A percentile compares a stretch with the other conserved stretches of the same genome.
phyloP scores from a whole-genome alignment of 2,113 vertebrate genomes.

The Colius striatus region DNA sequence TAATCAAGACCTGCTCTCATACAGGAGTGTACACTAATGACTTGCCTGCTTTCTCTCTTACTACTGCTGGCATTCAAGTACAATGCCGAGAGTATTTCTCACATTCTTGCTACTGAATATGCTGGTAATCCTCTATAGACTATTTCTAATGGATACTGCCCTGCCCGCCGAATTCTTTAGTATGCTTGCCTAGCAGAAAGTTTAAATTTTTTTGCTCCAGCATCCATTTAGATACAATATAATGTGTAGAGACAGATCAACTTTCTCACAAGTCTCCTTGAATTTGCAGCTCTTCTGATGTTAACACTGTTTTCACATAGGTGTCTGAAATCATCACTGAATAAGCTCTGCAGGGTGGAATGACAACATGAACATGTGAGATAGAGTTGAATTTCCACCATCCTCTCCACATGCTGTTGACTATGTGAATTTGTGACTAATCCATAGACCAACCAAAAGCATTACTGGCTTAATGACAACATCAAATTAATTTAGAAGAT shows the following conservation, averaged over 20 bases:
- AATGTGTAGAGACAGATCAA: slow-evolving; percentile 83
- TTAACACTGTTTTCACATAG: slow-evolving; percentile 82
- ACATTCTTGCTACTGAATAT: slow-evolving; percentile 58
- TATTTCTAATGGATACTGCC: slow-evolving; percentile 44
- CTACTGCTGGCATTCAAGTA: slow-evolving; percentile 49
- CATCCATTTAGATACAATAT: slow-evolving; percentile 81
- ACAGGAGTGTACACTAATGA: slow-evolving; percentile 64
- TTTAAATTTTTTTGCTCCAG: background rate
- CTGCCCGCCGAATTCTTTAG: slow-evolving; percentile 45
- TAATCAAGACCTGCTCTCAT: slow-evolving; percentile 58
- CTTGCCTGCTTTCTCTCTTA: slow-evolving; percentile 42
- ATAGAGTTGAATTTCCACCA: background rate
- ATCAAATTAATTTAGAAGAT: background rate
- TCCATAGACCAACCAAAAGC: background rate
- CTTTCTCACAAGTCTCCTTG: slow-evolving; percentile 78
- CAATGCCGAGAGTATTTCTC: slow-evolving; percentile 51
- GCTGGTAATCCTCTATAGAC: slow-evolving; percentile 45
- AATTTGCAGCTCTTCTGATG: slow-evolving; percentile 81
- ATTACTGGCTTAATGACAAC: background rate
- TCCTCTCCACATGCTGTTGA: background rate
- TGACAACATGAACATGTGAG: background rate
- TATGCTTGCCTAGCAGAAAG: background rate
- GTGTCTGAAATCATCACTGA: slow-evolving; percentile 83
- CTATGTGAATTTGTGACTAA: background rate
- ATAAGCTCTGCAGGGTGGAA: slow-evolving; percentile 64